Conservation (phyloP, 2,113 vertebrate species). For the Gadus macrocephalus region DNA sequence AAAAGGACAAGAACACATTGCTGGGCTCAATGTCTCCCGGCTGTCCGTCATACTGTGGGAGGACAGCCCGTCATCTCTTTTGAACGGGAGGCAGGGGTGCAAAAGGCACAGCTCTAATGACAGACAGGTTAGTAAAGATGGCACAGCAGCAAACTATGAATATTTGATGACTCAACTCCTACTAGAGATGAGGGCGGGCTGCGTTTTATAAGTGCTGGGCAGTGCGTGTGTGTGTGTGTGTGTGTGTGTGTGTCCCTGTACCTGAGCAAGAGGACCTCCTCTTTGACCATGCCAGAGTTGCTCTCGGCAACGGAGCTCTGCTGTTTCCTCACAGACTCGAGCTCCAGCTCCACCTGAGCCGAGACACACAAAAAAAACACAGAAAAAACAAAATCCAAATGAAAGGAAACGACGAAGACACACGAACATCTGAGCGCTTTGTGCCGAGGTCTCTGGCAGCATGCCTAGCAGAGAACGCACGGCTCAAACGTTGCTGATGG, state of each 20-base stretch:
- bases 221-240: not conserved
- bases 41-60: not conserved
- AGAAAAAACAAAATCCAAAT: not conserved
- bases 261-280: constrained; percentile 70
- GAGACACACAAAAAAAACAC: constrained; percentile 14
- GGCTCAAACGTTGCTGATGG: constrained; percentile 11
- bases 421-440: constrained; percentile 5
- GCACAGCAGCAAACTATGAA: not conserved
- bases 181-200: not conserved
- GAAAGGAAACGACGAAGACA: not conserved
- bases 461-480: constrained; percentile 17
- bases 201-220: not conserved
- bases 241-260: constrained; percentile 28
- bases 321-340: constrained; percentile 65
- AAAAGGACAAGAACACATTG: constrained; percentile 5
- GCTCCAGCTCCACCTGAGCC: constrained; percentile 65
- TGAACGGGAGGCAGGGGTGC: constrained; percentile 1
- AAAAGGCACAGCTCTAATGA: not conserved
- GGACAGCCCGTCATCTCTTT: not conserved
- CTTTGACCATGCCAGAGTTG: constrained; percentile 47
- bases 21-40: not conserved
- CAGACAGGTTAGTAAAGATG: constrained; percentile 18
- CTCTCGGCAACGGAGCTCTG: constrained; percentile 50
- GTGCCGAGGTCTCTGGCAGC: constrained; percentile 5
- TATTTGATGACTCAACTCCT: constrained; percentile 2